Conservation (phyloP, 2,888 invertebrate species). For the Exocentrus adspersus region DNA sequence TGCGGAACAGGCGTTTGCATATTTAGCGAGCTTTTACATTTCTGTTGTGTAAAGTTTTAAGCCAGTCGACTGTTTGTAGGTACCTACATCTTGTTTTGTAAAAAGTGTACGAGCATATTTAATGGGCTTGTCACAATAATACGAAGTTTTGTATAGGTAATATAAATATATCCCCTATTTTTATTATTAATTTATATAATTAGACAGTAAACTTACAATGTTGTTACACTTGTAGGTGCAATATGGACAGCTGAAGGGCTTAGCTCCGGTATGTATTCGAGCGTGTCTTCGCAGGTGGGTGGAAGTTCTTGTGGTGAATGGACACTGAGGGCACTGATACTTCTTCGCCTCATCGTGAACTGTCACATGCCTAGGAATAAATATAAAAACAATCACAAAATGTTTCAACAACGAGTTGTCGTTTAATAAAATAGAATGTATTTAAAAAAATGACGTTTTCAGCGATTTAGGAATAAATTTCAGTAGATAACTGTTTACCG, state of each 20-base stretch:
- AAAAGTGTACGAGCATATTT: too few relatives aligned
- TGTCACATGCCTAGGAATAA: conserved; percentile 70
- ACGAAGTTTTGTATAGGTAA: too few relatives aligned
- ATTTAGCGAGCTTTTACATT: conserved; percentile 7
- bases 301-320: conserved; percentile 73
- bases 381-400: too few relatives aligned
- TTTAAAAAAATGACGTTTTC: too few relatives aligned
- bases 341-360: conserved; percentile 67
- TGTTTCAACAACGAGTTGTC: too few relatives aligned
- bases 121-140: too few relatives aligned
- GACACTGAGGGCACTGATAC: conserved; percentile 74
- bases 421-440: too few relatives aligned
- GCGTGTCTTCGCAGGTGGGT: conserved; percentile 83
- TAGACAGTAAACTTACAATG: conserved; percentile 72
- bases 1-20: conserved; percentile 55
- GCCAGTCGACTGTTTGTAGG: not conserved
- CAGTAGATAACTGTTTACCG: too few relatives aligned
- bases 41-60: conserved; percentile 9
- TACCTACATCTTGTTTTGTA: too few relatives aligned
- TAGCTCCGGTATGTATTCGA: conserved; percentile 81
- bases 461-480: too few relatives aligned
- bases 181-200: too few relatives aligned
- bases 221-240: conserved; percentile 83
- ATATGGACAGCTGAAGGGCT: conserved; percentile 87
- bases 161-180: too few relatives aligned